Conservation (phyloP, 2,113 vertebrate genomes). For the Centropus unirufus region DNA sequence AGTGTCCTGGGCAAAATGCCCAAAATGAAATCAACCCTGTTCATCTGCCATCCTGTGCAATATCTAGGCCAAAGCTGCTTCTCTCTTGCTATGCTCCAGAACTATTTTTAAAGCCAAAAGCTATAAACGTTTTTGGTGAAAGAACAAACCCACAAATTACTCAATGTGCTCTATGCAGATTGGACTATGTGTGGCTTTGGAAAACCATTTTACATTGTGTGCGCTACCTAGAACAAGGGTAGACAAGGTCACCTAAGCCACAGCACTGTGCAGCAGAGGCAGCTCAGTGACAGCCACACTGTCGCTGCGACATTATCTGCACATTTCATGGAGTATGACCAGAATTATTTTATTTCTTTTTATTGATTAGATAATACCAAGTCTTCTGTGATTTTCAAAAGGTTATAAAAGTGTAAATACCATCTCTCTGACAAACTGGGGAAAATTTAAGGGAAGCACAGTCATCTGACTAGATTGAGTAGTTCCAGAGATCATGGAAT, state of each 20-base stretch:
- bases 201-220: constrained; percentile 61
- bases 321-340: neutral
- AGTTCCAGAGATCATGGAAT: neutral
- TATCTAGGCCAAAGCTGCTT: constrained; percentile 74
- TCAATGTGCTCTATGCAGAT: constrained; percentile 79
- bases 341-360: neutral
- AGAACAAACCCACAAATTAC: constrained; percentile 85
- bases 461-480: neutral
- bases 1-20: constrained; percentile 82
- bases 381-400: neutral
- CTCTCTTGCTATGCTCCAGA: constrained; percentile 73
- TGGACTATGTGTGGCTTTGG: constrained; percentile 67
- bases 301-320: neutral
- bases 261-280: neutral
- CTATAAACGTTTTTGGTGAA: constrained; percentile 86
- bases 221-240: constrained; percentile 80
- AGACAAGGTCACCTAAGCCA: constrained; percentile 72
- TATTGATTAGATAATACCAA: neutral
- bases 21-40: constrained; percentile 80
- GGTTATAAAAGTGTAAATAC: neutral
- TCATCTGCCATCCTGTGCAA: constrained; percentile 79
- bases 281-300: neutral
- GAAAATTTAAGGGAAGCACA: neutral
- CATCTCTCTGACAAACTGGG: neutral
- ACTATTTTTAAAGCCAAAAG: constrained; percentile 84